Conservation (phyloP, 2,888 invertebrate genomes). For the Machimus atricapillus region DNA sequence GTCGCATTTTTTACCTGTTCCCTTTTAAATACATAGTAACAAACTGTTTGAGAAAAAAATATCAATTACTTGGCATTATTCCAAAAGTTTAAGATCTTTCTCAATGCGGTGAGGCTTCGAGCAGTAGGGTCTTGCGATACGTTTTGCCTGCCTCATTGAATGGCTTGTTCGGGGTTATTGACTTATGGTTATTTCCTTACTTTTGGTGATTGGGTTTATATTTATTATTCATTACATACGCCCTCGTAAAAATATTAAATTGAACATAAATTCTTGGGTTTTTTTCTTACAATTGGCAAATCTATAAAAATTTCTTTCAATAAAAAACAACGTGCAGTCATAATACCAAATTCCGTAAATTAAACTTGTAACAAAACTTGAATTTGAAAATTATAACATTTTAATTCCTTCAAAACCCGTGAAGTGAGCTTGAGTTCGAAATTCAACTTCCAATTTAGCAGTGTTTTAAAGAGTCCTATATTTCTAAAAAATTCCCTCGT, state of each 20-base stretch:
- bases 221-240: background rate
- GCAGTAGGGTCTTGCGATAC: background rate
- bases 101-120: background rate
- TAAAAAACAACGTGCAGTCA: too few species aligned
- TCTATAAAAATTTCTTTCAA: too few species aligned
- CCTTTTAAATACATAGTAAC: background rate
- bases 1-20: background rate
- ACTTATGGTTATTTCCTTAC: background rate
- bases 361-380: too few species aligned
- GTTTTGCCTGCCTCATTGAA: background rate
- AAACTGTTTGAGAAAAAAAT: background rate
- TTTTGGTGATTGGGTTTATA: background rate
- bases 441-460: too few species aligned
- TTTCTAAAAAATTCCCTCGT: too few species aligned
- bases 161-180: background rate
- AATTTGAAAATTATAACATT: too few species aligned
- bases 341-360: too few species aligned
- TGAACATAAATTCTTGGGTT: background rate
- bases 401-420: too few species aligned
- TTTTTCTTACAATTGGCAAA: too few species aligned
- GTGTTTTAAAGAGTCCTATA: too few species aligned
- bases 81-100: background rate
- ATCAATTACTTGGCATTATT: background rate
- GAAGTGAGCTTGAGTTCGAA: too few species aligned
- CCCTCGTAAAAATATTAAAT: background rate